Evolutionary conservation across 2,113 vertebrate genomes (phyloP).

Genomic region (Aix galericulata): DNA sequence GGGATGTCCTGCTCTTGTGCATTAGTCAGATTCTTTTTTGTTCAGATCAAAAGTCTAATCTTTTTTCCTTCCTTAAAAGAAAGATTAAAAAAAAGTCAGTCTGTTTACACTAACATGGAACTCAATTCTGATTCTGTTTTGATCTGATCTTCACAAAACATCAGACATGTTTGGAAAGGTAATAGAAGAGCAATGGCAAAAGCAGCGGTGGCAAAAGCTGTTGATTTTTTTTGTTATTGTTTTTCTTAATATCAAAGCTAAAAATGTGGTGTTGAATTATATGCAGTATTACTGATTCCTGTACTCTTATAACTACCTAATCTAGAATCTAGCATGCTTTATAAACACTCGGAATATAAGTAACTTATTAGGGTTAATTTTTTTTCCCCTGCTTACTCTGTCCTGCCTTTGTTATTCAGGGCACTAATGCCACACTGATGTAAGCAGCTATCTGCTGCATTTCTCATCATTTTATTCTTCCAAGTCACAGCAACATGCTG

Average conservation of each 20-base stretch:
- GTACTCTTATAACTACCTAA: not conserved
- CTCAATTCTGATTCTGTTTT: not conserved
- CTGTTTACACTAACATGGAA: not conserved
- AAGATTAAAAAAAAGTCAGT: not conserved
- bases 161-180: not conserved
- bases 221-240: not conserved
- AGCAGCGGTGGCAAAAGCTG: not conserved
- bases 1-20: not conserved
- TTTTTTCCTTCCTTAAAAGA: not conserved
- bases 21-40: not conserved
- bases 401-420: constrained; percentile 19
- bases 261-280: not conserved
- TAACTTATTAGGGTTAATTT: not conserved
- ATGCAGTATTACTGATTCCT: not conserved
- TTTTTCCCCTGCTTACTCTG: not conserved
- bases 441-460: constrained; percentile 16
- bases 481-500: constrained; percentile 9
- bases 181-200: not conserved
- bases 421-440: constrained; percentile 29
- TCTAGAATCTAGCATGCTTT: not conserved
- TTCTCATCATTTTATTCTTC: constrained; percentile 35
- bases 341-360: not conserved
- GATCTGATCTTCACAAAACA: not conserved
- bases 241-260: not conserved
- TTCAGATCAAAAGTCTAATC: not conserved